Conservation (phyloP, 1,140 invertebrate genomes). For the Venturia canescens region DNA sequence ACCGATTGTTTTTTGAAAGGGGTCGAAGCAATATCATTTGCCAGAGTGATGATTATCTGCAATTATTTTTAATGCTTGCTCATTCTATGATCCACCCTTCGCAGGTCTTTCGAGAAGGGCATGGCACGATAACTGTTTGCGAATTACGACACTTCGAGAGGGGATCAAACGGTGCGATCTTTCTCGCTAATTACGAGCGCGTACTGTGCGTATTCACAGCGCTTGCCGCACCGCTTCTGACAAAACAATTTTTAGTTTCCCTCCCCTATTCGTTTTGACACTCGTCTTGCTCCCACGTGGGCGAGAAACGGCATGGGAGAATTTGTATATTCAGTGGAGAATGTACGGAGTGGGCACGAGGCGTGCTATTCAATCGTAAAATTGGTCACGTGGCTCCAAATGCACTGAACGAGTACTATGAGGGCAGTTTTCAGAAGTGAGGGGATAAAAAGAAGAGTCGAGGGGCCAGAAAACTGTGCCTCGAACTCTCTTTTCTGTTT, state of each 20-base stretch:
- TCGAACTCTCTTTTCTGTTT: not conserved
- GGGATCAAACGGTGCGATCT: conserved; percentile 27
- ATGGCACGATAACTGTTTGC: not conserved
- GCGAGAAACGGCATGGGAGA: not conserved
- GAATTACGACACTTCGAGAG: conserved; percentile 2
- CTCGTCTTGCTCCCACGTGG: not conserved
- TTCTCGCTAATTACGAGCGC: conserved; percentile 27
- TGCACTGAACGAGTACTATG: conserved; percentile 14
- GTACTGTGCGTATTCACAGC: too few relatives aligned
- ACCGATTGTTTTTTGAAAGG: too few relatives aligned
- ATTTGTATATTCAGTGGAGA: not conserved
- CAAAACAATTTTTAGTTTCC: conserved; percentile 26
- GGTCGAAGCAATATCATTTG: too few relatives aligned
- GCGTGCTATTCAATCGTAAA: conserved; percentile 25
- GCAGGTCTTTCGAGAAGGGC: not conserved
- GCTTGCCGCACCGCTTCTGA: not conserved
- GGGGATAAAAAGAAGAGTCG: not conserved
- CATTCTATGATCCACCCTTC: not conserved
- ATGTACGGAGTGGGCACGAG: not conserved
- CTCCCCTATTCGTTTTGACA: conserved; percentile 11
- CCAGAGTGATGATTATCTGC: not conserved
- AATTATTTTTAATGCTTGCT: not conserved
- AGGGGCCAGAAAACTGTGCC: not conserved
- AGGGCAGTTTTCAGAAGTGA: not conserved
- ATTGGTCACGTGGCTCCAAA: conserved; percentile 37